Evolutionary conservation across 1,140 invertebrate genomes (phyloP).

Genomic region (Araneus ventricosus): DNA sequence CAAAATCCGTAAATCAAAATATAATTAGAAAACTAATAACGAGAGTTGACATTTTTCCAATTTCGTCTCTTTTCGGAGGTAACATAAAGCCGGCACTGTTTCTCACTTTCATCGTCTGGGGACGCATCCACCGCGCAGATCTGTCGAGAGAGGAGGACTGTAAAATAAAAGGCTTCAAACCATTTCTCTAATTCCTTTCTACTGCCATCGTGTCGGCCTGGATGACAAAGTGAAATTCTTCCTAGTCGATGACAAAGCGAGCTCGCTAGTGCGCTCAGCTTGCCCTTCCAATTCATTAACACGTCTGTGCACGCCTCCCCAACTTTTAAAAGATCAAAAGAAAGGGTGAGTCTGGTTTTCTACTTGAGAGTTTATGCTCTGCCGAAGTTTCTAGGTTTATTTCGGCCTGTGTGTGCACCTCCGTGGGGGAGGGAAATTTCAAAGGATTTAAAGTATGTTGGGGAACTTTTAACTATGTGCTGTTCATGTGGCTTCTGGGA

Average conservation of each 20-base stretch:
- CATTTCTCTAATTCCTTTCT: constrained; percentile 30
- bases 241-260: constrained; percentile 11
- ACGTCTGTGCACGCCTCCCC: neutral
- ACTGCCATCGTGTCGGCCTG: neutral
- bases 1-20: constrained; percentile 18
- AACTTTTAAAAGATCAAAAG: constrained; percentile 13
- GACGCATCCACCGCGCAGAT: no score
- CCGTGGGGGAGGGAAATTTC: no score
- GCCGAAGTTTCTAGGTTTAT: no score
- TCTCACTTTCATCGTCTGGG: no score
- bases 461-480: no score
- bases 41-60: neutral
- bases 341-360: neutral
- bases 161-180: constrained; percentile 38
- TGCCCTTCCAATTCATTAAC: constrained; percentile 9
- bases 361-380: no score
- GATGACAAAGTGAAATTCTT: constrained; percentile 55
- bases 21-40: constrained; percentile 8
- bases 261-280: neutral
- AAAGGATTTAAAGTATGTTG: no score
- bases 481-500: no score
- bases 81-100: neutral
- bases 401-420: no score
- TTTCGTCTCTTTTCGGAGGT: neutral
- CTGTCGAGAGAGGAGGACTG: neutral